Conservation (phyloP, 2,797 vertebrate species). For the Centroberyx gerrardi region DNA sequence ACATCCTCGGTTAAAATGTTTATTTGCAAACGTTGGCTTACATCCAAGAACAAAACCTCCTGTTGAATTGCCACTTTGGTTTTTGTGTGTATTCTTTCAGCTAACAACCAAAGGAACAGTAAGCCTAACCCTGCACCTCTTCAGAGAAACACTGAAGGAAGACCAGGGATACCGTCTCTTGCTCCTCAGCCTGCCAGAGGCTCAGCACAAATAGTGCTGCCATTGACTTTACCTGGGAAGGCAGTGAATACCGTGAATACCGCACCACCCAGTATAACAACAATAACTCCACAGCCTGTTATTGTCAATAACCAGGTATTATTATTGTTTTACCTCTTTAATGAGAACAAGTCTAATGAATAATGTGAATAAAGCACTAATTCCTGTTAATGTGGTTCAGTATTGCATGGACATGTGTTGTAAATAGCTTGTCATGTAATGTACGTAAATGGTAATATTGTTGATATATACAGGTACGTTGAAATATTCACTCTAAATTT, state of each 20-base stretch:
- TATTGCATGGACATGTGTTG: no score
- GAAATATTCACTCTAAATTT: conserved; percentile 2
- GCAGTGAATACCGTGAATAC: conserved; percentile 39
- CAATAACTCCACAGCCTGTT: conserved; percentile 75
- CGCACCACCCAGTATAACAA: conserved; percentile 68
- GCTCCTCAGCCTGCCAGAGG: conserved; percentile 74
- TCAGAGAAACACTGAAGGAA: conserved; percentile 17
- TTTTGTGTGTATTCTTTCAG: conserved; percentile 54
- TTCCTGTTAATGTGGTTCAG: no score
- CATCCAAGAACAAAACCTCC: background rate
- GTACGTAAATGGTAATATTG: background rate
- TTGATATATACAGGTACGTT: background rate
- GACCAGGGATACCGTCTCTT: conserved; percentile 49
- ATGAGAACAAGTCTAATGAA: background rate
- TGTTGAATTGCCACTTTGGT: conserved; percentile 16
- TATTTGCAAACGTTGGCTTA: background rate
- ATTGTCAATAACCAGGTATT: conserved; percentile 85
- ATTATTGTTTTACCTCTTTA: background rate
- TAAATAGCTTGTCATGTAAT: no score
- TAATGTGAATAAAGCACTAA: background rate
- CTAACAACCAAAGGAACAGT: conserved; percentile 65
- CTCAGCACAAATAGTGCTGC: conserved; percentile 78
- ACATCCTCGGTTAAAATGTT: background rate
- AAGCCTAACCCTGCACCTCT: conserved; percentile 20
- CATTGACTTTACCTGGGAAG: conserved; percentile 78